A percentile compares a stretch with the other conserved stretches of the same genome.
phyloP scores from a whole-genome alignment of 2,888 invertebrate genomes.

The Fabriciana adippe region DNA sequence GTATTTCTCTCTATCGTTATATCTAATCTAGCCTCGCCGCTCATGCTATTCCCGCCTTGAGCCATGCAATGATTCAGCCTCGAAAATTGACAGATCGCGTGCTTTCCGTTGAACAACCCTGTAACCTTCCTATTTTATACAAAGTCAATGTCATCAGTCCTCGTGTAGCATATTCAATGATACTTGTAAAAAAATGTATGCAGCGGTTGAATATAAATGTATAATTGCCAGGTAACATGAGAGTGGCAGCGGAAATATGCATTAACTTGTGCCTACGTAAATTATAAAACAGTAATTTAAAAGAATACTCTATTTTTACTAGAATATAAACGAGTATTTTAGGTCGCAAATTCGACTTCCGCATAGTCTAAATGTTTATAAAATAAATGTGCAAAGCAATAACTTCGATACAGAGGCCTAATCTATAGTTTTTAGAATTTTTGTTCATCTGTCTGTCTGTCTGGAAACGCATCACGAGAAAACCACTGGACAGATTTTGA shows the following conservation, averaged over 20 bases:
- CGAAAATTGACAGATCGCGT: constrained; percentile 66
- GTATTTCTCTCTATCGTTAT: constrained; percentile 37
- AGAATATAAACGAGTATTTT: too few relatives aligned
- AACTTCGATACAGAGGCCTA: too few relatives aligned
- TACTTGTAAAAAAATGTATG: constrained; percentile 1
- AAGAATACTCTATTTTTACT: too few relatives aligned
- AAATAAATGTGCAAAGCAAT: too few relatives aligned
- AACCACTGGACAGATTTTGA: too few relatives aligned
- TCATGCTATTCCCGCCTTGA: constrained; percentile 36
- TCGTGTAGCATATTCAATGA: constrained; percentile 2
- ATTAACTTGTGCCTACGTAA: constrained; percentile 1
- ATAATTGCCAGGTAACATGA: constrained; percentile 18
- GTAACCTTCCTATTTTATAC: constrained; percentile 50
- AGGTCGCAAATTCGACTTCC: too few relatives aligned
- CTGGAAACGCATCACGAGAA: too few relatives aligned
- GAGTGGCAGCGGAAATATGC: neutral
- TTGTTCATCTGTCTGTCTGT: too few relatives aligned
- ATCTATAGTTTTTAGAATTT: too few relatives aligned
- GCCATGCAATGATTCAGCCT: constrained; percentile 45
- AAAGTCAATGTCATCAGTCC: constrained; percentile 58
- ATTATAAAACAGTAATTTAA: too few relatives aligned
- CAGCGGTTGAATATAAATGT: constrained; percentile 5
- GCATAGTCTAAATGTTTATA: too few relatives aligned
- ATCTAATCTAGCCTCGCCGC: constrained; percentile 39
- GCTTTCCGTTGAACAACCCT: constrained; percentile 50